Base-by-base conservation (phyloP, 2,888 invertebrate genomes). In the Pyrochroa serraticornis region DNA sequence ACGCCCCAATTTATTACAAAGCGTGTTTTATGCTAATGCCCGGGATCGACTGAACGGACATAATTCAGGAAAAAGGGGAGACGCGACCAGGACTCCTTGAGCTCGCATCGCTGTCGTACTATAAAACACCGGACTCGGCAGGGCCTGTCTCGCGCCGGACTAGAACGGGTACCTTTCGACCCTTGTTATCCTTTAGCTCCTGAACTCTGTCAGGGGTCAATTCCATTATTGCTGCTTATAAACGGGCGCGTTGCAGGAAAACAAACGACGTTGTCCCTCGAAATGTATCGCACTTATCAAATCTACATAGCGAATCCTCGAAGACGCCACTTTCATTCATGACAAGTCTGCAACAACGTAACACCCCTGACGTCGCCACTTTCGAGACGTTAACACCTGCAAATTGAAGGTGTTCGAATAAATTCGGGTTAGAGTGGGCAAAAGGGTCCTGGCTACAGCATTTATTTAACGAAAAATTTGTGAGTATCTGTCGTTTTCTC, bases 1-100 rank as follows among this genome's bases (percentile, higher is more conserved):
- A 74, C 71, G 73, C 67, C 69, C 67, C 71, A 75, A 75, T 74
- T 75, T 75, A 72, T 75, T 74, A 74, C 73, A 71, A 73, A 71
- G 71, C 71, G 72, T 62, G 68, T 63, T 68, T 68, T 66, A 68
- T 68, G 67, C 64, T 64, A 68, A 68, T 67, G 63, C 51, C 22
- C 31, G 69, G 72, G 71, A 72, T 74, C 67, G 69, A 69, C 68
- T 69, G 71, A 70, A 70, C 68, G 71, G 71, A 72, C 67, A 74
- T 75, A 74, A 74, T 67, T 72, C 70, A 71, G 60, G 58, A 55
- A 58, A 61, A 58, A 45, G 53, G 51, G 49, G 62, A 61, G 65
- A 56, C 60, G 64, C 62, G 65, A 65, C 64, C 63, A 65, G 50
- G 52, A 54, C 62, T 70, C 63, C 69, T 68, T 67, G 68, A 70